Evolutionary conservation across 1,140 invertebrate genomes (phyloP), one percentile per base, ranked within the genome.

Genomic region (Magallana angulata): DNA sequence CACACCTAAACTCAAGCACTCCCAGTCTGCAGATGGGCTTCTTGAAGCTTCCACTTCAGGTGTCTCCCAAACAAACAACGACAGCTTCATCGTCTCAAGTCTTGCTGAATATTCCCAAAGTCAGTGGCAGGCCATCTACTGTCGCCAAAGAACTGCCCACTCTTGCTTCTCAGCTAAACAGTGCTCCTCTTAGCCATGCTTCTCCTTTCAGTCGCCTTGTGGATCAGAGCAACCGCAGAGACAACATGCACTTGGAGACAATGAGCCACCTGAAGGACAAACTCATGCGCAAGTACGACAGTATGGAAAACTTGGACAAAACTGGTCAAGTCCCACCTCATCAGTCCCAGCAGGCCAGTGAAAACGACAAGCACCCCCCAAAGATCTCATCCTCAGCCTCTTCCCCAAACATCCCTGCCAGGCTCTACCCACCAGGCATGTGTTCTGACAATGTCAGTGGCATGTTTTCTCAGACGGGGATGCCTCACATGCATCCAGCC

Each of bases 201-300:
- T 86, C 82, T 58, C 24, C 85, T 18, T 30, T 76, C 24, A 76
- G 24, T 1, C 24, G 68, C 9, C 6, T 76, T 36, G 68, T 57
- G 85, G 16, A 86, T 81, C 60, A 87, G 85, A 85, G 57, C n/a
- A 86, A 87, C 76, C 84, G 58, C 5, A 91, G 91, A 57, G 91
- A 92, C 24, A 90, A 91, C 60, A 88, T 93, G 30, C 93, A 93
- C 89, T 90, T 90, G 11, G 88, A 90, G 1, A 90, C 93, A 11
- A 91, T 93, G 71, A 91, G 89, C 14, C 88, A 92, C 82, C 87
- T 93, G 18, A 93, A 93, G 59, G 93, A 93, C 87, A 93, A 93
- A 87, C 85, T 93, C n/a, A 83, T 93, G 86, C 85, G 91, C n/a
- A 93, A 92, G 88, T 91, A 89, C 85, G 92, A 92, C 85, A 92